phyloP scores from a whole-genome alignment of 1,140 invertebrate genomes.

The Hesperophylax magnus region DNA sequence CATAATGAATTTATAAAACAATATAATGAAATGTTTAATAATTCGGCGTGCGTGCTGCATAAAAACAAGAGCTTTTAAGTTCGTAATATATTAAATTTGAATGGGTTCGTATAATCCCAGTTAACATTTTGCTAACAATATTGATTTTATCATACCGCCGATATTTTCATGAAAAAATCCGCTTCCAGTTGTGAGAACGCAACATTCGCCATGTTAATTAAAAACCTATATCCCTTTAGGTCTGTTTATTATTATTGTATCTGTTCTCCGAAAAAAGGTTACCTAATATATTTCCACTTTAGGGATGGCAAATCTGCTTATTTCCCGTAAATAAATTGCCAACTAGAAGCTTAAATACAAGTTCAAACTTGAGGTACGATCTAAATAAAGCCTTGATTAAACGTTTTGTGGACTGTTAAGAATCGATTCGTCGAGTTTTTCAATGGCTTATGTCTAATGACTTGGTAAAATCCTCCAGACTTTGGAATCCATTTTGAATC shows the following conservation, averaged over 20 bases:
- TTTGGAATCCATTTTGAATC: not conserved
- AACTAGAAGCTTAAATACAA: constrained; percentile 16
- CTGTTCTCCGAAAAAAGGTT: constrained; percentile 7
- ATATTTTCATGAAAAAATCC: not conserved
- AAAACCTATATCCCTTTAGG: not conserved
- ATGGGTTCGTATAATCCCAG: too few species aligned
- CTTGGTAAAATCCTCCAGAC: not conserved
- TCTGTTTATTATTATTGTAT: constrained; percentile 9
- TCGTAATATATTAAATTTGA: too few species aligned
- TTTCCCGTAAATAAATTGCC: constrained; percentile 9
- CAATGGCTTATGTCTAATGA: constrained; percentile 19
- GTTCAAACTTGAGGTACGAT: not conserved
- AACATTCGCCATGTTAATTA: constrained; percentile 11
- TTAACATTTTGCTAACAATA: not conserved
- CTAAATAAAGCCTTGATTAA: constrained; percentile 20
- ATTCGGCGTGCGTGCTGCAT: too few species aligned
- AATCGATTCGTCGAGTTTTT: constrained; percentile 10
- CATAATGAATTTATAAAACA: too few species aligned
- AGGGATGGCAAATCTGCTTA: constrained; percentile 1
- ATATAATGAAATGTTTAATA: too few species aligned
- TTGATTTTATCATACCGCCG: not conserved
- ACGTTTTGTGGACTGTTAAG: not conserved
- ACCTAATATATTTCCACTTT: constrained; percentile 4
- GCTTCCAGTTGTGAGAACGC: not conserved
- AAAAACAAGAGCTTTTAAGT: too few species aligned